Evolutionary conservation across 2,113 vertebrate genomes (phyloP), one percentile per base, ranked within the genome.

Genomic region (Gadus macrocephalus): DNA sequence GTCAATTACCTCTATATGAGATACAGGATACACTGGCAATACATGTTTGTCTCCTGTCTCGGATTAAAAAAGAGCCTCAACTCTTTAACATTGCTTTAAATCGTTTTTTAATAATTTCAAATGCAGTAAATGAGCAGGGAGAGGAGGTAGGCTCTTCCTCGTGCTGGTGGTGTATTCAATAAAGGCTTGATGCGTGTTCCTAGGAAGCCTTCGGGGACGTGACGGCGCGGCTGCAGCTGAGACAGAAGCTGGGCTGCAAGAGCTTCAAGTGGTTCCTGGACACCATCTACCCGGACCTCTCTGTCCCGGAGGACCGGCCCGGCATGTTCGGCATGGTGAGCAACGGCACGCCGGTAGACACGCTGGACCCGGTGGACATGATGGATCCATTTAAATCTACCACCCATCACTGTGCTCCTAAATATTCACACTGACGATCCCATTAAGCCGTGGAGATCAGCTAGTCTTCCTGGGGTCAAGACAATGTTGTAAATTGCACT

Each of bases 261-360:
- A 88, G 88, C 86, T 99, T 99, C 86, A 93, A 71, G 77, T 99
- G 97, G 97, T 98, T 92, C 83, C 85, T 99, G 86, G 93, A 98
- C 12, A 98, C 95, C 0, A 70, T 99, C 68, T 99, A 95, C 74
- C 96, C 95, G 2, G 96, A 99, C 17, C 90, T 99, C 60, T 90
- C 93, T 0, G 83, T 98, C 62, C 97, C 97, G 0, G 91, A 96
- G 68, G 97, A 99, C 79, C 90, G 81, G 19, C 91, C 93, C 0
- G 96, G 96, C 76, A 94, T 92, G 90, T 99, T 96, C 58, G 97
- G 97, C 82, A 99, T 98, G 97, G 97, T 99, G 85, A 15, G 89
- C 73, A 38, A 55, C 9, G 12, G 53, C 12, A 3, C 53, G 14
- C 53, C 53, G 12, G 53, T 16, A 55, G 53, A 8, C 53, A 15